phyloP scores from a whole-genome alignment of 2,888 invertebrate genomes.

The Yponomeuta sedellus region DNA sequence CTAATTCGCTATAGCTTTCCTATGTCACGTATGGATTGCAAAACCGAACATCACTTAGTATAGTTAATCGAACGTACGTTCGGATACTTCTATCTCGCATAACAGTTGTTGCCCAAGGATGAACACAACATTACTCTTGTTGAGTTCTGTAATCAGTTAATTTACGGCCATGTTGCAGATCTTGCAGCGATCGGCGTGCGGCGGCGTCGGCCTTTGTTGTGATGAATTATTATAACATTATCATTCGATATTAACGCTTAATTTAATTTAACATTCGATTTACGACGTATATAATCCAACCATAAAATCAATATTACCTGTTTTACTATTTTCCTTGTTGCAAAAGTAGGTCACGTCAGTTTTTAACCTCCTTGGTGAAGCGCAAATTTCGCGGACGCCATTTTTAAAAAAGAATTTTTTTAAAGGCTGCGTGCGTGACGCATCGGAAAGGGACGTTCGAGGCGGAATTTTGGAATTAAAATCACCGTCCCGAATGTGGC shows the following conservation, averaged over 20 bases:
- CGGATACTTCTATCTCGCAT: constrained; percentile 12
- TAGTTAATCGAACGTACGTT: too few relatives aligned
- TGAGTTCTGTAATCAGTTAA: constrained; percentile 51
- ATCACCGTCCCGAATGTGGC: constrained; percentile 29
- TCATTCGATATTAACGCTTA: background rate
- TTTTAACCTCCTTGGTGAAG: background rate
- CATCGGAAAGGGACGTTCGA: constrained; percentile 24
- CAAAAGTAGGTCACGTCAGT: background rate
- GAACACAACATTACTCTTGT: constrained; percentile 17
- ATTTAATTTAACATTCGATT: background rate
- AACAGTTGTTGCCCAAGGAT: constrained; percentile 15
- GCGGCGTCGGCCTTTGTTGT: constrained; percentile 15
- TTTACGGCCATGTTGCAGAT: constrained; percentile 46
- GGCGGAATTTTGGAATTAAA: constrained; percentile 19
- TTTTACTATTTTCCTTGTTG: background rate
- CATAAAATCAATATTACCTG: background rate
- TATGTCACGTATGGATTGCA: too few relatives aligned
- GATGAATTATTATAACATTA: background rate
- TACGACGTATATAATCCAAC: background rate
- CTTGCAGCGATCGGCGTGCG: constrained; percentile 15
- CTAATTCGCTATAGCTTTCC: too few relatives aligned
- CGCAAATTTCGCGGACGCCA: background rate
- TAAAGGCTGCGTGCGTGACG: constrained; percentile 8
- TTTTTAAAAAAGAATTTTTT: background rate
- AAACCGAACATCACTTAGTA: too few relatives aligned